Evolutionary conservation across 2,888 invertebrate species (phyloP), one percentile per base, ranked within the genome.

Genomic region (Hedya salicella): DNA sequence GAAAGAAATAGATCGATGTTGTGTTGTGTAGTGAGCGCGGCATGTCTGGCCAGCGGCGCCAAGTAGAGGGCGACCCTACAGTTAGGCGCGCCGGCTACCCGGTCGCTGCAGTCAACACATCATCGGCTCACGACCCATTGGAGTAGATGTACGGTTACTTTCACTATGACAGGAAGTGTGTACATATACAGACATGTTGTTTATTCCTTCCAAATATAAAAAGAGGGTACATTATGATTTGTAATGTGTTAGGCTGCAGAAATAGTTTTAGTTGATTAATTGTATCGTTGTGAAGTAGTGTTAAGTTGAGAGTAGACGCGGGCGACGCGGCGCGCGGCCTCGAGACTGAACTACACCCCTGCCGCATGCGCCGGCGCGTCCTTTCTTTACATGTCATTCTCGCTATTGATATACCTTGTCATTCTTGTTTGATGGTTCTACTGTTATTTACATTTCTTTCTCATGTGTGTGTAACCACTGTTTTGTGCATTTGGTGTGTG

Each of bases 311-410:
- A 79, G 72, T 73, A 76, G 84, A 80, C 81, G 85, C 81, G 82
- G 76, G 44, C 44, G 57, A 42, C 57, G 81, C 76, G 86, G 82
- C 86, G 82, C 83, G 79, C 85, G 86, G 88, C 84, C 79, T 73
- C 83, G 91, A 89, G 91, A 91, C 91, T 91, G 91, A 90, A 89
- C 77, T 89, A 91, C 91, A 91, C 86, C 88, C 82, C 86, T 79
- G 85, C 82, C 83, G 83, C 69, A 57, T 71, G 81, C 80, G 85
- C 85, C 85, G 73, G 70, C 83, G 82, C 85, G 81, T 78, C 82
- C 81, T 81, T 79, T 81, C 83, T 82, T 66, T 85, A 80, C 85
- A 85, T 86, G 81, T 85, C 87, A 87, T 87, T 86, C 77, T 85
- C 85, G 85, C 86, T 85, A 78, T 81, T 81, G 77, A 77, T 80